Evolutionary conservation across 2,113 vertebrate species (phyloP).

Genomic region (Silurus glanis): DNA sequence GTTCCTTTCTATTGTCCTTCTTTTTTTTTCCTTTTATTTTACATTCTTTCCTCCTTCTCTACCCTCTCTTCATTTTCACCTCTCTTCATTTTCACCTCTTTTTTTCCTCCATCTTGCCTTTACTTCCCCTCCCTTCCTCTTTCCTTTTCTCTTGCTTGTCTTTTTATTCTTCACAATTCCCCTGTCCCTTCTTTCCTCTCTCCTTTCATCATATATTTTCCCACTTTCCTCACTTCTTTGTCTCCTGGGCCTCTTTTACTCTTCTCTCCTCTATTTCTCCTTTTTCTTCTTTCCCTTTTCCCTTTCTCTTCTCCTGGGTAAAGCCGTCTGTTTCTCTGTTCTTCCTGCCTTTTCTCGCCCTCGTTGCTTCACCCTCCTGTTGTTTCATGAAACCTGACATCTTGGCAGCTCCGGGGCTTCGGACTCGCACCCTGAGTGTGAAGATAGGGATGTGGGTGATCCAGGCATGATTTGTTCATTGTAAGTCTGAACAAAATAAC

Average conservation of each 20-base stretch:
- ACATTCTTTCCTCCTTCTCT: not conserved
- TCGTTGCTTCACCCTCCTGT: slow-evolving; percentile 30
- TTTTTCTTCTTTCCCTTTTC: not conserved
- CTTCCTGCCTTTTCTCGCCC: not conserved
- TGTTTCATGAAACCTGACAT: slow-evolving; percentile 36
- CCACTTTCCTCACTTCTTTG: not conserved
- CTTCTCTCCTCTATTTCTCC: not conserved
- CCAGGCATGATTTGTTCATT: slow-evolving; percentile 1
- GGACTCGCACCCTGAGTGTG: not conserved
- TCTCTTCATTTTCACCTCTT: not conserved
- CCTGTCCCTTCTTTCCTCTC: not conserved
- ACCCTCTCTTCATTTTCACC: not conserved
- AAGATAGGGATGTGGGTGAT: not conserved
- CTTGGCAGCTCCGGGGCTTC: not conserved
- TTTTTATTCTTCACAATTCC: too few relatives aligned
- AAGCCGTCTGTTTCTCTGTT: slow-evolving; percentile 12
- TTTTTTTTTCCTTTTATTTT: not conserved
- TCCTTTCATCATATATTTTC: not conserved
- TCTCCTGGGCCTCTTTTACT: not conserved
- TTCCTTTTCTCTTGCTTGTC: too few relatives aligned
- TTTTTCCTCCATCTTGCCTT: not conserved
- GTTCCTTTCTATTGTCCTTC: not conserved
- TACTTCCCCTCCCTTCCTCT: too few relatives aligned
- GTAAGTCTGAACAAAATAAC: not conserved
- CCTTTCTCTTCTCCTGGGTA: not conserved